phyloP scores from a whole-genome alignment of 2,888 invertebrate species.

The Philonicus albiceps region DNA sequence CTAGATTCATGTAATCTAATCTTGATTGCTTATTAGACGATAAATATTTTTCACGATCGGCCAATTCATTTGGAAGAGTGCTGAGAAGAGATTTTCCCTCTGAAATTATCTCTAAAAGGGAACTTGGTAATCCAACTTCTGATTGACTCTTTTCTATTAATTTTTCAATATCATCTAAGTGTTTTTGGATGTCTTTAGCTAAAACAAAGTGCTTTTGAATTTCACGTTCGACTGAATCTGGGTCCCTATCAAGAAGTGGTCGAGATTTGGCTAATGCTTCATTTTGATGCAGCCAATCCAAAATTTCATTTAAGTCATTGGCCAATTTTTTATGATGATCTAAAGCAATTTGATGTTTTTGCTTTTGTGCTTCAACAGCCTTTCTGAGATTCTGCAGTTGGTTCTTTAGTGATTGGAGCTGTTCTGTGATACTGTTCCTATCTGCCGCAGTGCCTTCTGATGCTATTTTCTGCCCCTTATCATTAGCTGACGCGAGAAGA shows the following conservation, averaged over 20 bases:
- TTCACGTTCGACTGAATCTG: conserved; percentile 81
- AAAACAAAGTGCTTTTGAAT: conserved; percentile 78
- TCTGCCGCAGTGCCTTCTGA: conserved; percentile 89
- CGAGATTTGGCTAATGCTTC: conserved; percentile 83
- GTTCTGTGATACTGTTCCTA: conserved; percentile 85
- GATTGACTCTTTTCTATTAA: conserved; percentile 76
- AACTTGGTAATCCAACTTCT: conserved; percentile 81
- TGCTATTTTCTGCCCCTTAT: conserved; percentile 92
- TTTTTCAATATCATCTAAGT: conserved; percentile 74
- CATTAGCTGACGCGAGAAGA: conserved; percentile 82
- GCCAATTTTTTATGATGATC: conserved; percentile 88
- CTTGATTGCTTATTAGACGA: conserved; percentile 79
- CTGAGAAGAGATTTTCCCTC: conserved; percentile 81
- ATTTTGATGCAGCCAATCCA: conserved; percentile 84
- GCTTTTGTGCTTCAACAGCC: conserved; percentile 83
- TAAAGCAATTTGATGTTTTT: conserved; percentile 86
- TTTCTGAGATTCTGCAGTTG: conserved; percentile 80
- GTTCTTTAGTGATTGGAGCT: conserved; percentile 85
- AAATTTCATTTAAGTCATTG: conserved; percentile 80
- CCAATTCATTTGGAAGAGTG: conserved; percentile 80
- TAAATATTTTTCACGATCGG: conserved; percentile 82
- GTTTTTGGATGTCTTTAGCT: conserved; percentile 72
- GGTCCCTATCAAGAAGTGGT: conserved; percentile 80
- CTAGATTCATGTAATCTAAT: conserved; percentile 77
- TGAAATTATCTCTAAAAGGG: conserved; percentile 82